A percentile compares a stretch with the other conserved stretches of the same genome.
Conservation (phyloP, 2,797 vertebrate genomes). For the Eulemur albifrons region DNA sequence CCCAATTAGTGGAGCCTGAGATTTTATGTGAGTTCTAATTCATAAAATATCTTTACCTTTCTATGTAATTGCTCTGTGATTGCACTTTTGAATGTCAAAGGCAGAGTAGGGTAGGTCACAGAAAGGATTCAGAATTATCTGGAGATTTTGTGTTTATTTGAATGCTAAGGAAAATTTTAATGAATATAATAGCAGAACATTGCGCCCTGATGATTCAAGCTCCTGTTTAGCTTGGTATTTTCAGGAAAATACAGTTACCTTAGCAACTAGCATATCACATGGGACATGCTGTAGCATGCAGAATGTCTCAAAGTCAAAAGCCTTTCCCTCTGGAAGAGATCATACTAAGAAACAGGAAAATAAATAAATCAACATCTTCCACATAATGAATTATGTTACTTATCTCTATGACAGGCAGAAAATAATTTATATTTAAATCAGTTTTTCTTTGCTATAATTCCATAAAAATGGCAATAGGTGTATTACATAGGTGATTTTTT, state of each 20-base stretch:
- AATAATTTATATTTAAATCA: conserved; percentile 12
- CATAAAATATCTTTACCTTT: background rate
- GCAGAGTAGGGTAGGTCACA: background rate
- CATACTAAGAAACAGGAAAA: conserved; percentile 35
- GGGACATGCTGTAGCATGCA: conserved; percentile 24
- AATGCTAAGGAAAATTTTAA: conserved; percentile 59
- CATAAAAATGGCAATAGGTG: background rate
- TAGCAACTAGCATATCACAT: conserved; percentile 76
- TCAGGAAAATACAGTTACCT: conserved; percentile 78
- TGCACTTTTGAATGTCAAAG: conserved; percentile 27
- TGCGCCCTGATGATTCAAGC: conserved; percentile 66
- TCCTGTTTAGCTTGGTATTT: conserved; percentile 70
- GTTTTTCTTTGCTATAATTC: background rate
- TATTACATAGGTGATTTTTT: background rate
- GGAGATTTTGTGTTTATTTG: conserved; percentile 39
- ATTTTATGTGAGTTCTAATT: background rate
- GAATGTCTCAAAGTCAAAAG: conserved; percentile 52
- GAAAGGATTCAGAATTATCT: background rate
- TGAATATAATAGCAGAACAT: conserved; percentile 56
- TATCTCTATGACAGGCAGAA: conserved; percentile 21
- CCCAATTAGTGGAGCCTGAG: background rate
- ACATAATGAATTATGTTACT: background rate
- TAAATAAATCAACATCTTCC: conserved; percentile 24
- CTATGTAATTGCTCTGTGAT: background rate
- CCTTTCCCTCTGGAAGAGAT: conserved; percentile 30